A percentile compares a stretch with the other conserved stretches of the same genome.
Evolutionary conservation across 2,888 invertebrate genomes (phyloP).

Genomic region (Isoperla grammatica): DNA sequence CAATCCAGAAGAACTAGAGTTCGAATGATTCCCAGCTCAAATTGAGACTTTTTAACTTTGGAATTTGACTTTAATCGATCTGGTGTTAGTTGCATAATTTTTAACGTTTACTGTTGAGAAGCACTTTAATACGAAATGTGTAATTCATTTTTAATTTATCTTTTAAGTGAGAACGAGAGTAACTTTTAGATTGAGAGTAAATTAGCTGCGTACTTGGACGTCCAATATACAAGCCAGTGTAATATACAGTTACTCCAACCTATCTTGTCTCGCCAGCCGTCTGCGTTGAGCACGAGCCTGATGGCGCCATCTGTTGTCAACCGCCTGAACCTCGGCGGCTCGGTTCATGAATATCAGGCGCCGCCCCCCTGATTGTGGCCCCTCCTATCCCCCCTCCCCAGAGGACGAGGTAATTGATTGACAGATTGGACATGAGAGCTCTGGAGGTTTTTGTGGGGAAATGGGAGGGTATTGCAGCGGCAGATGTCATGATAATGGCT

Average conservation of each 20-base stretch:
- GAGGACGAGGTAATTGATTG: slow-evolving; percentile 19
- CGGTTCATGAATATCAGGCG: neutral
- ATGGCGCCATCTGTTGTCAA: neutral
- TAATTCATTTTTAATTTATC: too few relatives aligned
- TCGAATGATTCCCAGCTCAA: too few relatives aligned
- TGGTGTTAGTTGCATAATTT: too few relatives aligned
- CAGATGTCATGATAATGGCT: slow-evolving; percentile 21
- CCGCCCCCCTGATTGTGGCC: neutral
- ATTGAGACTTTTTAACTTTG: too few relatives aligned
- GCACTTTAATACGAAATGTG: too few relatives aligned
- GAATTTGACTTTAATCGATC: too few relatives aligned
- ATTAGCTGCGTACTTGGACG: too few relatives aligned
- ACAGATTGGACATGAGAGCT: slow-evolving; percentile 23
- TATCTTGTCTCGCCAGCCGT: neutral
- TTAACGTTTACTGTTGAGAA: too few relatives aligned
- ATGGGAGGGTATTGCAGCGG: slow-evolving; percentile 19
- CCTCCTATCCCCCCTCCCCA: slow-evolving; percentile 2
- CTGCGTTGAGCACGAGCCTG: neutral
- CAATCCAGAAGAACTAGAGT: too few relatives aligned
- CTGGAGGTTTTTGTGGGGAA: slow-evolving; percentile 15
- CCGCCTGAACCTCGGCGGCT: neutral
- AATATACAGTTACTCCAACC: neutral
- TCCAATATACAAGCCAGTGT: too few relatives aligned
- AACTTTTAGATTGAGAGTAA: too few relatives aligned
- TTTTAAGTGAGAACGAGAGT: too few relatives aligned